Base-by-base conservation (phyloP, 2,113 vertebrate species). In the Suricata suricatta region DNA sequence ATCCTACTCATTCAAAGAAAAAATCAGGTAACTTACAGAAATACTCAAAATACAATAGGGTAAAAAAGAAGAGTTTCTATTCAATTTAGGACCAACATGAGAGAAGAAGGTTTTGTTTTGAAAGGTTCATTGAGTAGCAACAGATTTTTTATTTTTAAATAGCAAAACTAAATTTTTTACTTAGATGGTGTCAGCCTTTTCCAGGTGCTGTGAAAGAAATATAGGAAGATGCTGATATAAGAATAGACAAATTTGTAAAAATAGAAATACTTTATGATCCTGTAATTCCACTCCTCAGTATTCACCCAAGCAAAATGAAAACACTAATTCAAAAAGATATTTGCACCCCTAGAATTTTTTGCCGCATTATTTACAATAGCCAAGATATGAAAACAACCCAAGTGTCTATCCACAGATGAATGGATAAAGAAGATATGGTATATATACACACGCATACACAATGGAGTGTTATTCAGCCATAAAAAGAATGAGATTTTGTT, bases 1-100 rank as follows among this genome's bases (percentile, higher is more conserved):
- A 88, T 38, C 13, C 9, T 93, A 76, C 8, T 68, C 47, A 95
- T 92, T 95, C 38, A 90, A 94, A 95, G 93, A 93, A 79, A 64
- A 50, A 68, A 82, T 91, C 66, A 83, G 33, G 23, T 68, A 41
- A 68, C 16, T 83, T 89, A 63, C 7, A 69, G 60, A 96, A 88
- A 76, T 57, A 72, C 13, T 66, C 33, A 92, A 93, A 95, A 44
- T 27, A 72, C 1, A 27, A 54, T 21, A 90, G 64, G 4, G 92
- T 95, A 38, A 90, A 77, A 97, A 92, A 72, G 90, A 74, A 91
- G 19, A 16, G 41, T 84, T 90, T 85, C 17, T 76, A 50, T 84
- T 80, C n/a, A 66, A 23, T 84, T 92, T 94, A 88, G 79, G 68
- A 76, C n/a, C 7, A 54, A 16, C 4, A 68, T 38, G 35, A 68